Base-by-base conservation (phyloP, 2,113 vertebrate species). In the Ochotona curzoniae region DNA sequence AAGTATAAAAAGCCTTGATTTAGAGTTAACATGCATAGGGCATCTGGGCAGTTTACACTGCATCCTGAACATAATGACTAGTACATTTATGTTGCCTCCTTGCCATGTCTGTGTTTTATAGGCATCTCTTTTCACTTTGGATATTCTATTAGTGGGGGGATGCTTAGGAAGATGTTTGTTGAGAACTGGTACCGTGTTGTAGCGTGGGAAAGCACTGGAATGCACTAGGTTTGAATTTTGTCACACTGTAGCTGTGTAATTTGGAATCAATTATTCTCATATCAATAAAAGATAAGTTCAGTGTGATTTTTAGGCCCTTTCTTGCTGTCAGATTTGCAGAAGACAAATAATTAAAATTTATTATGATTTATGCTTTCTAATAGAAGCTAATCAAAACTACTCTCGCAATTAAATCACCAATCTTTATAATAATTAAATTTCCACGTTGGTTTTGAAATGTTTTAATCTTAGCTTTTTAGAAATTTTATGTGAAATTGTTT, bases 401-500 rank as follows among this genome's bases (percentile, higher is more conserved):
- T 66, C 14, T 74, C 12, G 25, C 14, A 51, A 2, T 54, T 92
- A 76, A 91, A 76, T 89, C 30, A 25, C 35, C 35, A 3, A 3
- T 79, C 25, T 63, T 82, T 87, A 35, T 75, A 84, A 15, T 75
- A 44, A 76, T 83, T 84, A 69, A 89, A 64, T 30, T 88, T 71
- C 17, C 49, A 84, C 38, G 25, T 87, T 78, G 75, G 28, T 26
- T 64, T 84, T 88, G 78, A 90, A 67, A 20, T 23, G 76, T 80
- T 82, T 71, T 93, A 44, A 47, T 35, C 15, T 67, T 79, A 67
- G 35, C 12, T 61, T 92, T 94, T 90, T 32, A 23, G 61, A 92
- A 95, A 26, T 90, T 57, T n/a, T 17, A 76, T 71, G 28, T 79
- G 86, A 73, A 92, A 51, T 81, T 92, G 66, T 83, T 88, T 94